A percentile compares a stretch with the other conserved stretches of the same genome.
phyloP scores from a whole-genome alignment of 2,888 invertebrate species.

The Trachelus tabidus region DNA sequence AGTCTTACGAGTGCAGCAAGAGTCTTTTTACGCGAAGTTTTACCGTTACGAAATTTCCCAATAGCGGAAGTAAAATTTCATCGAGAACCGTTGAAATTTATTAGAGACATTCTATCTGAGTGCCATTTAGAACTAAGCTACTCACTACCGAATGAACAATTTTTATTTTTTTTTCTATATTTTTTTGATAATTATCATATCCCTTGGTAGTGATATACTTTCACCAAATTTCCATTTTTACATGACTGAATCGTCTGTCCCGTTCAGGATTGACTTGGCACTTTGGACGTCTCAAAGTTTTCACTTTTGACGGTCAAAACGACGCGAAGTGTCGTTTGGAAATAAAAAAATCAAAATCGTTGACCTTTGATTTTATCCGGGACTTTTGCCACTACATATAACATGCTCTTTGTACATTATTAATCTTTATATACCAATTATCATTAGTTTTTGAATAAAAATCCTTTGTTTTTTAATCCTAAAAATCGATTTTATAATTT shows the following conservation, averaged over 20 bases:
- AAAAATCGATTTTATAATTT: background rate
- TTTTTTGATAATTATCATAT: background rate
- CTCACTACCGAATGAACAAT: background rate
- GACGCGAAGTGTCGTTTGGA: background rate
- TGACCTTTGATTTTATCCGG: constrained; percentile 24
- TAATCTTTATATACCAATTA: background rate
- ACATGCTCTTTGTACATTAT: background rate
- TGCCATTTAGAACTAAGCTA: background rate
- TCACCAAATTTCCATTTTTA: background rate
- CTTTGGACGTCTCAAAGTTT: background rate
- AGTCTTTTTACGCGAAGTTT: background rate
- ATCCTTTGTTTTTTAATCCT: background rate
- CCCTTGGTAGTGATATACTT: background rate
- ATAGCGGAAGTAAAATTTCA: background rate
- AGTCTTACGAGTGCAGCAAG: background rate
- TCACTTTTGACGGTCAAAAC: background rate
- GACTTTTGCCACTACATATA: constrained; percentile 5
- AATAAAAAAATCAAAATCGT: constrained; percentile 23
- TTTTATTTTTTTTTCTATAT: background rate
- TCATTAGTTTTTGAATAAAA: background rate
- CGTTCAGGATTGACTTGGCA: background rate
- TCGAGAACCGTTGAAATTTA: background rate
- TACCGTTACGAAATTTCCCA: background rate
- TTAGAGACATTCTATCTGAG: background rate
- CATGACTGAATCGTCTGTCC: background rate